Conservation (phyloP, 2,888 invertebrate species). For the Andricus quercusramuli region DNA sequence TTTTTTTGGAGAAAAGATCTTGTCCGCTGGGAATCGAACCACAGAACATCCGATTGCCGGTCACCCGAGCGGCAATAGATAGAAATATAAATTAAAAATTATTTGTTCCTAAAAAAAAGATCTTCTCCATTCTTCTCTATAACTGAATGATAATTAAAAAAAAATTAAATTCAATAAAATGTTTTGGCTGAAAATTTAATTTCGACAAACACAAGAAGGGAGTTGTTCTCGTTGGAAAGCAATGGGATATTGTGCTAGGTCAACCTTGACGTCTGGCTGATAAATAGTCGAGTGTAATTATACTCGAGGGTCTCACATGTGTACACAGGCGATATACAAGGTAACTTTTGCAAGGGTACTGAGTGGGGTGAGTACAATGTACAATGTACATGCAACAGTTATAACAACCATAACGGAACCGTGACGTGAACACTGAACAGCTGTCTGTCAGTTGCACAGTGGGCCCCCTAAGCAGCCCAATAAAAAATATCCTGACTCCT, state of each 20-base stretch:
- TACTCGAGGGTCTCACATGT: conserved; percentile 25
- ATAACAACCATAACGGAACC: conserved; percentile 23
- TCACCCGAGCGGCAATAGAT: too few species aligned
- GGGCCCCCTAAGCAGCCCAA: background rate
- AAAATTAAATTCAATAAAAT: background rate
- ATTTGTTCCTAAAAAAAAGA: too few species aligned
- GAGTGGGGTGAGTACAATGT: background rate
- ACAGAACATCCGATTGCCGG: too few species aligned
- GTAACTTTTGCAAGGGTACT: conserved; percentile 6
- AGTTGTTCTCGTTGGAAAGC: background rate
- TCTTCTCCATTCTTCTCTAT: too few species aligned
- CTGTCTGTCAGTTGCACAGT: conserved; percentile 63
- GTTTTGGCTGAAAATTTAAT: background rate
- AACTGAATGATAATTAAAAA: too few species aligned
- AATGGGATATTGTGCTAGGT: background rate
- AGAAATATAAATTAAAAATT: too few species aligned
- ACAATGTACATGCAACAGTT: conserved; percentile 56
- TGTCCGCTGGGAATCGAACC: too few species aligned
- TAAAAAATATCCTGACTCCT: background rate
- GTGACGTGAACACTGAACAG: conserved; percentile 59
- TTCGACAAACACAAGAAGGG: background rate
- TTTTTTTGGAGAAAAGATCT: too few species aligned
- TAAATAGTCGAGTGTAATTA: conserved; percentile 23
- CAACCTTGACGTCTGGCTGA: conserved; percentile 2
- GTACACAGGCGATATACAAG: conserved; percentile 5